Evolutionary conservation across 2,888 invertebrate genomes (phyloP).

Genomic region (Merodon equestris): DNA sequence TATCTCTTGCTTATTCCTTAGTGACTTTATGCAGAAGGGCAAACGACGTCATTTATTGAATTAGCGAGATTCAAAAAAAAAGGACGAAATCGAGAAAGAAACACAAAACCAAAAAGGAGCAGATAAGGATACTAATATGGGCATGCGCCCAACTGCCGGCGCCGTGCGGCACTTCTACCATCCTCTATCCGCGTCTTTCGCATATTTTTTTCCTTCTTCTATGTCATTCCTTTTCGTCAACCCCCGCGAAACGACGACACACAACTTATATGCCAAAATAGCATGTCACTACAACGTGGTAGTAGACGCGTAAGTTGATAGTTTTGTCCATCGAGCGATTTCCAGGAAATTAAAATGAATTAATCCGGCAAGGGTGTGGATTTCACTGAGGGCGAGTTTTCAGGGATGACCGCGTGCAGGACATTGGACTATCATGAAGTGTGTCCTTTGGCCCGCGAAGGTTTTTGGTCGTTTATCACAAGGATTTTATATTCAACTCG

Average conservation of each 20-base stretch:
- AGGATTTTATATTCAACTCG: neutral
- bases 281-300: neutral
- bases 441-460: conserved; percentile 3
- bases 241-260: conserved; percentile 8
- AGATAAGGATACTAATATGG: conserved; percentile 58
- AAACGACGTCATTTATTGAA: conserved; percentile 64
- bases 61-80: conserved; percentile 53
- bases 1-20: neutral
- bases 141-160: conserved; percentile 57
- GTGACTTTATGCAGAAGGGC: conserved; percentile 47
- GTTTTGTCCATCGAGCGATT: conserved; percentile 55
- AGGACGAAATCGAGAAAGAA: no score
- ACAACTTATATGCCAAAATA: neutral
- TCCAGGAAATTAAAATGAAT: conserved; percentile 67
- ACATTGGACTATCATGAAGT: neutral
- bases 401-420: conserved; percentile 39
- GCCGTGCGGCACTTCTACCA: conserved; percentile 36
- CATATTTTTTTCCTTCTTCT: conserved; percentile 6
- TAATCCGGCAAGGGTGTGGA: conserved; percentile 42
- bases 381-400: conserved; percentile 21
- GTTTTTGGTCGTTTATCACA: conserved; percentile 3
- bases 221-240: conserved; percentile 1
- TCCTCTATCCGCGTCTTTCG: conserved; percentile 24
- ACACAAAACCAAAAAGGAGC: no score
- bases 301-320: conserved; percentile 46